Evolutionary conservation across 2,797 vertebrate species (phyloP).

Genomic region (Meda fulgida): DNA sequence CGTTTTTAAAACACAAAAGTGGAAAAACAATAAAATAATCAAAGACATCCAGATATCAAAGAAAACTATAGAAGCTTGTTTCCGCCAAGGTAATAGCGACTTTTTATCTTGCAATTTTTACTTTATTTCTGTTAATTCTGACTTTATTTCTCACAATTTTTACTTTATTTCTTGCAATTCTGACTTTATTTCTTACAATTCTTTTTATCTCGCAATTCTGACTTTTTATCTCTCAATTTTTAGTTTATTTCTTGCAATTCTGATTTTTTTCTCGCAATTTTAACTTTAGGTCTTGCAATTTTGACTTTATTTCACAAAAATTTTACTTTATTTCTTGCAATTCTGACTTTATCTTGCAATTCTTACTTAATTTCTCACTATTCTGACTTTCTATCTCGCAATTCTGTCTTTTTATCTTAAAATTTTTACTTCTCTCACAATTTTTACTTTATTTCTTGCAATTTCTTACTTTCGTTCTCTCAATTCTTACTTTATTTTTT

Average conservation of each 20-base stretch:
- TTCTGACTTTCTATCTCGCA: rapidly evolving
- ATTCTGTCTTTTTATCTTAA: too few relatives aligned
- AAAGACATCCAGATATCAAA: not conserved
- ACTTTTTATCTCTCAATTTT: rapidly evolving
- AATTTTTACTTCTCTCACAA: too few relatives aligned
- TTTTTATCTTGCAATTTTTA: too few relatives aligned
- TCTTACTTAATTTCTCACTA: rapidly evolving
- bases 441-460: not conserved
- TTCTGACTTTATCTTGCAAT: not conserved
- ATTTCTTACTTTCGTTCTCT: too few relatives aligned
- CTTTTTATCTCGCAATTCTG: rapidly evolving
- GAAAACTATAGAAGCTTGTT: not conserved
- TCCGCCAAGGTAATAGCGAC: not conserved
- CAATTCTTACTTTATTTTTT: too few relatives aligned
- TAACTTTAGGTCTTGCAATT: rapidly evolving
- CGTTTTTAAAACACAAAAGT: not conserved
- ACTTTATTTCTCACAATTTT: too few relatives aligned
- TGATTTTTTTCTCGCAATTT: not conserved
- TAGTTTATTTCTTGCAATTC: too few relatives aligned
- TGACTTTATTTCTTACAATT: too few relatives aligned
- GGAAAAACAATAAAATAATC: not conserved
- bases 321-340: not conserved
- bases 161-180: not conserved
- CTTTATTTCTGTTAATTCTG: too few relatives aligned
- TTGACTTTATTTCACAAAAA: too few relatives aligned